phyloP scores from a whole-genome alignment of 92 coral and sea anemone species.

The Porites rus region DNA sequence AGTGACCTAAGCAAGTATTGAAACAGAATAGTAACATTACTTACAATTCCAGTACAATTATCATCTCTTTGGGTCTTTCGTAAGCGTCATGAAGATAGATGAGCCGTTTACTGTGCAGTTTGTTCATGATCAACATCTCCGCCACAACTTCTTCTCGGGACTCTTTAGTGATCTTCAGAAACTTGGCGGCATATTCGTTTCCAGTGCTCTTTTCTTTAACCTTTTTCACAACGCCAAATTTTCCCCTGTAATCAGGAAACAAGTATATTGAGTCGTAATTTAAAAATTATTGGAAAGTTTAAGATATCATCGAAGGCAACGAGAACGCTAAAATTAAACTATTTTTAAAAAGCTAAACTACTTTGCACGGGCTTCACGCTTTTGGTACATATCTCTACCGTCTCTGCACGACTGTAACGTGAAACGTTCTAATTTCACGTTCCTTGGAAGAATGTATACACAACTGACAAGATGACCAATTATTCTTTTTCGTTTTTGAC shows the following conservation, averaged over 20 bases:
- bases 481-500: too few relatives aligned
- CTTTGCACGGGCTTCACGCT: too few relatives aligned
- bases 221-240: slow-evolving; percentile 95
- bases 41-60: slow-evolving; percentile 94
- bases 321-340: too few relatives aligned
- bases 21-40: slow-evolving; percentile 8
- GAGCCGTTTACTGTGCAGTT: slow-evolving; percentile 91
- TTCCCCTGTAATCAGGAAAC: slow-evolving; percentile 21
- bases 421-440: too few relatives aligned
- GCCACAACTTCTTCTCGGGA: slow-evolving; percentile 93
- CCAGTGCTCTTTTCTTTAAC: slow-evolving; percentile 91
- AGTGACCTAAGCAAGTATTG: too few relatives aligned
- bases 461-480: too few relatives aligned
- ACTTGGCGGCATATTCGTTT: slow-evolving; percentile 92
- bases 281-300: background rate
- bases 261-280: background rate
- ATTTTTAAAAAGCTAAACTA: too few relatives aligned
- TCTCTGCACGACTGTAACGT: too few relatives aligned
- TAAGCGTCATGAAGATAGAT: slow-evolving; percentile 94
- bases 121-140: slow-evolving; percentile 97
- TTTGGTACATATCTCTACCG: too few relatives aligned
- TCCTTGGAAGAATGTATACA: too few relatives aligned
- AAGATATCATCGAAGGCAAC: too few relatives aligned
- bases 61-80: slow-evolving; percentile 97
- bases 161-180: slow-evolving; percentile 87